Percentiles rank a stretch among this genome's conserved stretches.
These are phyloP conservation scores for Thinocorus orbignyianus DNA, from an alignment of 2,113 vertebrate genomes.

Conservation along the genomic window DNA sequence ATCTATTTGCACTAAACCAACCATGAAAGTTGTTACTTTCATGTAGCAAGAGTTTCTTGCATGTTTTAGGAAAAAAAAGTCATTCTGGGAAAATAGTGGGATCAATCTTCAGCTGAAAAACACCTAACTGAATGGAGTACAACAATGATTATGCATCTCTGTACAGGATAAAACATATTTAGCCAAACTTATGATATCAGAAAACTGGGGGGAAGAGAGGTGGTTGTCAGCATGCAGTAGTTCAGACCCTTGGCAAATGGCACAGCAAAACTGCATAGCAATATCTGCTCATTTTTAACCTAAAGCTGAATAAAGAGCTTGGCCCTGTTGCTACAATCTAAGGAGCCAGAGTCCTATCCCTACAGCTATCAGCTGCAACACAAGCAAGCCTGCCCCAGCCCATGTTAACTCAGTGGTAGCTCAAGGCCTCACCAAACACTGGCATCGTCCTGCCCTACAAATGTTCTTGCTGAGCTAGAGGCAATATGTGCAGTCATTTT, in stretches of 20 bases:
- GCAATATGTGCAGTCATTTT: background rate
- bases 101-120: background rate
- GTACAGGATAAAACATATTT: background rate
- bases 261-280: background rate
- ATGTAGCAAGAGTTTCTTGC: background rate
- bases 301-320: background rate
- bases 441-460: accelerated
- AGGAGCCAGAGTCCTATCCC: background rate
- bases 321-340: accelerated
- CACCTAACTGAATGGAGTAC: background rate
- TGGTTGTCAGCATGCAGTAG: background rate
- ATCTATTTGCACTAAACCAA: background rate
- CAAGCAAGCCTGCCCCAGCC: background rate
- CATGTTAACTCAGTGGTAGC: background rate
- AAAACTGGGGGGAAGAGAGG: background rate
- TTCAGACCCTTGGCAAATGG: background rate
- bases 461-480: background rate
- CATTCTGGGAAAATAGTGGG: background rate
- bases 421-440: background rate
- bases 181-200: background rate
- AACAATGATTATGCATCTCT: background rate
- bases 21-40: background rate
- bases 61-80: background rate
- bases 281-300: background rate
- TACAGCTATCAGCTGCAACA: background rate